These are phyloP conservation scores for Montipora cactus DNA, from an alignment of 64 coral and sea anemone species.

Conservation along the genomic window DNA sequence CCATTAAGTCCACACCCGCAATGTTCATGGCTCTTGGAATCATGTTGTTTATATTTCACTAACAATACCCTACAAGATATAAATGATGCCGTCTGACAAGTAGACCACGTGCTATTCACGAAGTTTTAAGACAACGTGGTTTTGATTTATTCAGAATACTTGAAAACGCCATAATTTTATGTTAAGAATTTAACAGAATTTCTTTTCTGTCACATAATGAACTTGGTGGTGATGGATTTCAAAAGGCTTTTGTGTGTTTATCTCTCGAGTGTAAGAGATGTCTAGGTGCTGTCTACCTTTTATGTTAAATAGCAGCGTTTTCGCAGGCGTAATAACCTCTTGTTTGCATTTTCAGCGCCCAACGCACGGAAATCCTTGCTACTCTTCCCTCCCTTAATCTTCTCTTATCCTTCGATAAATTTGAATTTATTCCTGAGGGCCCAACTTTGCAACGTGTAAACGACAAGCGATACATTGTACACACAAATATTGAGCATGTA, in stretches of 20 bases:
- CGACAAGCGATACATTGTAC: background rate
- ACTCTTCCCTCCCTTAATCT: conserved; percentile 9
- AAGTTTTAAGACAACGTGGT: background rate
- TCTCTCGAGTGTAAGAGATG: conserved; percentile 90
- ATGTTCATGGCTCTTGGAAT: conserved; percentile 54
- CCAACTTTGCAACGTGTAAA: background rate
- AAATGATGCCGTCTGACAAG: conserved; percentile 43
- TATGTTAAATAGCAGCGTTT: conserved; percentile 93
- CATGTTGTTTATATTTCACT: conserved; percentile 90
- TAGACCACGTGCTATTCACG: conserved; percentile 50
- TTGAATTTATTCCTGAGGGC: background rate
- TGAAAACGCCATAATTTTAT: conserved; percentile 25
- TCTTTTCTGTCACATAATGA: conserved; percentile 44
- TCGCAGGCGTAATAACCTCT: conserved; percentile 33
- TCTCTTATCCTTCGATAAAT: background rate
- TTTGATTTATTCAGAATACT: conserved; percentile 16
- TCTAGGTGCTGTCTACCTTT: conserved; percentile 93
- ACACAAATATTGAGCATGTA: background rate
- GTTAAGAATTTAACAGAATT: background rate
- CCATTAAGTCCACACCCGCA: conserved; percentile 51
- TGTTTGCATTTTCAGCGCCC: conserved; percentile 46
- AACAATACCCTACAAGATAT: conserved; percentile 88
- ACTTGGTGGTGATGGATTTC: conserved; percentile 74
- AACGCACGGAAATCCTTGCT: conserved; percentile 33
- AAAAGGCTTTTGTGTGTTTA: conserved; percentile 86